Percentiles rank a stretch among this genome's conserved stretches.
Evolutionary conservation across 1,140 invertebrate species (phyloP).

Genomic region (Ostrea edulis): DNA sequence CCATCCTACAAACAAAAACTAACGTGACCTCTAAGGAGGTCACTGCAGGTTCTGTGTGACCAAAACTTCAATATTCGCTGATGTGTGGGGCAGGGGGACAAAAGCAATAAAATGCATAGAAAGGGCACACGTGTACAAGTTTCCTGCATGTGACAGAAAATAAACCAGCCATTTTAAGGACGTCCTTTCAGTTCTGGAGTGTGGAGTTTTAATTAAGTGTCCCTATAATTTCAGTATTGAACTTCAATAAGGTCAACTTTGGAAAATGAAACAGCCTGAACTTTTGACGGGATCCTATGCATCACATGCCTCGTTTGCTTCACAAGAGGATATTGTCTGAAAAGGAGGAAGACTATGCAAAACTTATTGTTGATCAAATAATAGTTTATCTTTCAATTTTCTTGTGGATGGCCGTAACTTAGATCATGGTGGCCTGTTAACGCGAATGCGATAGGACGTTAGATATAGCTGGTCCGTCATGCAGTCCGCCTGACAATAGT

Average conservation of each 20-base stretch:
- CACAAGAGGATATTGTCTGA: background rate
- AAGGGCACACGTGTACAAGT: background rate
- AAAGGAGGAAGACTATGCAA: background rate
- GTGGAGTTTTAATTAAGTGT: constrained; percentile 22
- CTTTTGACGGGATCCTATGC: background rate
- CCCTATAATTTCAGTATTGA: constrained; percentile 28
- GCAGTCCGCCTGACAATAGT: too few species aligned
- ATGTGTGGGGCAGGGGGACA: background rate
- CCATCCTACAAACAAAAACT: constrained; percentile 4
- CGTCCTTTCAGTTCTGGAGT: background rate
- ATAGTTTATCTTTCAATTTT: too few species aligned
- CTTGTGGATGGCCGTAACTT: too few species aligned
- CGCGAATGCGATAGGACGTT: too few species aligned
- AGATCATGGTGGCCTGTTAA: too few species aligned
- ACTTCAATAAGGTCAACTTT: constrained; percentile 26
- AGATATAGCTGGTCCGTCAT: too few species aligned
- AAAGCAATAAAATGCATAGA: background rate
- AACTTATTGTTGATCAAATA: too few species aligned
- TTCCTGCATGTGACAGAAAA: constrained; percentile 3
- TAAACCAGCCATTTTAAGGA: background rate
- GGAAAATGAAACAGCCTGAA: background rate
- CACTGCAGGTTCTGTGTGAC: constrained; percentile 1
- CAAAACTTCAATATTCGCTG: constrained; percentile 14
- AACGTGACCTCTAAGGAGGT: background rate
- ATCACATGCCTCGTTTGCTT: constrained; percentile 12